Base-by-base conservation (phyloP, 2,797 vertebrate species). In the Phrynocephalus forsythii region DNA sequence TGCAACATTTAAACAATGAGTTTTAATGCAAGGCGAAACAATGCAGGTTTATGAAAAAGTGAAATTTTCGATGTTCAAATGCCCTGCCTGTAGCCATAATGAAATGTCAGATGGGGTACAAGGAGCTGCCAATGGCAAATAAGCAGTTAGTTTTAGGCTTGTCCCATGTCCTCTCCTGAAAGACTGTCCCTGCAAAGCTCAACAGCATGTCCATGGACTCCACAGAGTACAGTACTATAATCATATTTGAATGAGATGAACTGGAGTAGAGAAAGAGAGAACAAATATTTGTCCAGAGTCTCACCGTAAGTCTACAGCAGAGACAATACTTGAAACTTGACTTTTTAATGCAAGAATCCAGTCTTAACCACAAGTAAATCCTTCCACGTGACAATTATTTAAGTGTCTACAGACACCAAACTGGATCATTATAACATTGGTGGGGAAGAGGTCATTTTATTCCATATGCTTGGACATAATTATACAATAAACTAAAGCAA, bases 401-500 rank as follows among this genome's bases (percentile, higher is more conserved):
- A 82, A 78, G 72, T 76, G 24, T 69, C 78, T 86, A 71, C 30
- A 48, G 66, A 44, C 38, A 44, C 38, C 38, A 44, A 44, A 80
- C 8, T 4, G 76, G 60, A 66, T 48, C 16, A 85, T 82, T 33
- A 82, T 67, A 33, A 73, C 79, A n/a, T 1, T 60, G 10, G 24
- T 66, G n/a, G 60, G 28, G 28, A 28, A 56, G 38, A 15, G 5
- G n/a, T 16, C 72, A 22, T 56, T 0, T 5, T 3, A 38, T 2
- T 5, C 1, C 85, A 1, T 22, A 72, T 63, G 22, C 50, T 93
- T 88, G 85, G 92, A 91, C 87, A 86, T 67, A 89, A 5, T 76
- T 89, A 60, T 33, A 84, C 79, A 88, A 82, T 84, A 80, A 93
- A 86, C 33, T 48, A 82, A 94, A 90, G 92, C 85, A 76, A 81